These are phyloP conservation scores for Synergus itoensis DNA, from an alignment of 2,888 invertebrate species.

Conservation along the genomic window DNA sequence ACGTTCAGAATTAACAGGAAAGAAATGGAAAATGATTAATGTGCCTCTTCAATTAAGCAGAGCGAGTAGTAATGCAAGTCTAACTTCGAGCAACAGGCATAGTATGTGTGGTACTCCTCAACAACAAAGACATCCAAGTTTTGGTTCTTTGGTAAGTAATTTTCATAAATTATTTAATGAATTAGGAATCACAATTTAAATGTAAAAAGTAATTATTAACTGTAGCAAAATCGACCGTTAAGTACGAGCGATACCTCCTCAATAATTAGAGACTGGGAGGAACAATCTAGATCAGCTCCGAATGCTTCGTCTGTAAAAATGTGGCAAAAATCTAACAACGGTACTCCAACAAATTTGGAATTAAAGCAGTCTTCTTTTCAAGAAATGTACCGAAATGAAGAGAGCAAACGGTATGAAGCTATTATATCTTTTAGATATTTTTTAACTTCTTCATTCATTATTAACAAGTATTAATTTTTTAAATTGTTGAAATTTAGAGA, in stretches of 20 bases:
- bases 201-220: slow-evolving; percentile 28
- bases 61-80: slow-evolving; percentile 89
- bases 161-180: slow-evolving; percentile 29
- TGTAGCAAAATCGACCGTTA: slow-evolving; percentile 78
- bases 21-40: slow-evolving; percentile 90
- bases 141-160: slow-evolving; percentile 80
- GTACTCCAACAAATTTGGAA: slow-evolving; percentile 58
- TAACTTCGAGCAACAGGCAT: slow-evolving; percentile 78
- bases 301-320: slow-evolving; percentile 83
- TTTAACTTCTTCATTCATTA: neutral
- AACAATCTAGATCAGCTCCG: slow-evolving; percentile 87
- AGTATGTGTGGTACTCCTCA: slow-evolving; percentile 75
- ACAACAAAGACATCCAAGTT: slow-evolving; percentile 84
- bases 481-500: slow-evolving; percentile 59
- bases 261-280: slow-evolving; percentile 83
- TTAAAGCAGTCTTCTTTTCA: slow-evolving; percentile 70
- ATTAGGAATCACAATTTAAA: slow-evolving; percentile 9
- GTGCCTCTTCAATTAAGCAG: slow-evolving; percentile 91
- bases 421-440: slow-evolving; percentile 4
- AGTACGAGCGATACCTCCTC: slow-evolving; percentile 81
- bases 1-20: slow-evolving; percentile 88
- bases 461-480: neutral
- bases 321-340: slow-evolving; percentile 71
- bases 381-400: slow-evolving; percentile 69
- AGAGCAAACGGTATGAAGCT: slow-evolving; percentile 65